Conservation (phyloP, 2,888 invertebrate genomes). For the Tinea semifulvella region DNA sequence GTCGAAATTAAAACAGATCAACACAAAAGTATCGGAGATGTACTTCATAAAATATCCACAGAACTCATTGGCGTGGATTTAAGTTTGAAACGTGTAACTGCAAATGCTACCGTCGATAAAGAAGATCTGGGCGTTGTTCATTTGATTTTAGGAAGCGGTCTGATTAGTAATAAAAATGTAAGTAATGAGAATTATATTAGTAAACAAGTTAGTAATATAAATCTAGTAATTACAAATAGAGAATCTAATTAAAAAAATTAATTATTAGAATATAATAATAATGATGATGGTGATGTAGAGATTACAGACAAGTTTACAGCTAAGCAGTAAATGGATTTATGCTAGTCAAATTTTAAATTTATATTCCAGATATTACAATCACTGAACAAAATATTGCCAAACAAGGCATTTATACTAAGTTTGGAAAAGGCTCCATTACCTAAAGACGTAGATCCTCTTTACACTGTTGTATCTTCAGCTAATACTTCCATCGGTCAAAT, state of each 20-base stretch:
- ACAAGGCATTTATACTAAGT: constrained; percentile 27
- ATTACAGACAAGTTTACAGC: too few species aligned
- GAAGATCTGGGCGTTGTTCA: neutral
- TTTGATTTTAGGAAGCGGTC: constrained; percentile 7
- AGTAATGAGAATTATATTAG: too few species aligned
- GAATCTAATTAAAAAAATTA: too few species aligned
- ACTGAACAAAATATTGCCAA: constrained; percentile 22
- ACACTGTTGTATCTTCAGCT: constrained; percentile 1
- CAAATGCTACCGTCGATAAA: neutral
- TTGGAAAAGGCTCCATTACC: constrained; percentile 18
- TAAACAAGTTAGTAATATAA: too few species aligned
- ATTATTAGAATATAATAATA: too few species aligned
- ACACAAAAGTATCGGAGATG: neutral
- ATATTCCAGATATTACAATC: constrained; percentile 27
- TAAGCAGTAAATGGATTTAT: too few species aligned
- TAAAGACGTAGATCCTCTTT: neutral
- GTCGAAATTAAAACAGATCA: constrained; percentile 19
- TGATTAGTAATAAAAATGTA: neutral
- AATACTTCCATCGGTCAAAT: neutral
- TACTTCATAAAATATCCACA: neutral
- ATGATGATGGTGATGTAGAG: too few species aligned
- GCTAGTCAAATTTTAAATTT: too few species aligned
- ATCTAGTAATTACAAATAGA: too few species aligned
- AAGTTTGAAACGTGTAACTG: neutral
- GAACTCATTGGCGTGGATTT: constrained; percentile 3